Conservation (phyloP, 2,888 invertebrate species). For the Metallyticus violacea region DNA sequence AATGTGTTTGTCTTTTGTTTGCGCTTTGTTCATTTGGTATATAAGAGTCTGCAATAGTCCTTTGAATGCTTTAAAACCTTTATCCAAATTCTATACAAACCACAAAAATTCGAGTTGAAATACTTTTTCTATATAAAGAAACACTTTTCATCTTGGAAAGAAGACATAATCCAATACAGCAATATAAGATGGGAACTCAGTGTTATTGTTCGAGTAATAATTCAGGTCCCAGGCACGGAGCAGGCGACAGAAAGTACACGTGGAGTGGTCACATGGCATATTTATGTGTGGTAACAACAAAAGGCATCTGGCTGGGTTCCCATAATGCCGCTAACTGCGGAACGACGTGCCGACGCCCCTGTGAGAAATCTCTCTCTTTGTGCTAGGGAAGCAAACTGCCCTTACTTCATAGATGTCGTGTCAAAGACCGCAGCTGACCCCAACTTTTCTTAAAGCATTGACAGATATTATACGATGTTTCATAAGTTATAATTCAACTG, state of each 20-base stretch:
- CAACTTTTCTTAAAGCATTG: background rate
- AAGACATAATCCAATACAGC: too few species aligned
- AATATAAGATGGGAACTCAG: too few species aligned
- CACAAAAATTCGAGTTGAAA: too few species aligned
- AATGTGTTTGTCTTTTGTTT: too few species aligned
- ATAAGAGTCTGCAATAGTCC: too few species aligned
- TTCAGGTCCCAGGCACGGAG: too few species aligned
- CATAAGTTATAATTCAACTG: background rate
- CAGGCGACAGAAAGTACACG: background rate
- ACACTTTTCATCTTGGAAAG: too few species aligned
- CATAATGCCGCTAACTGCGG: background rate
- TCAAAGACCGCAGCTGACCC: background rate
- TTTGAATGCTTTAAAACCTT: too few species aligned
- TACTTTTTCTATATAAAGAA: too few species aligned
- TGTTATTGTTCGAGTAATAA: background rate
- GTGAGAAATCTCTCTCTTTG: too few species aligned
- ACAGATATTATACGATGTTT: background rate
- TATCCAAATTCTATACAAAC: too few species aligned
- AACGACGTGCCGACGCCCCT: background rate
- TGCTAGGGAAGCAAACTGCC: background rate
- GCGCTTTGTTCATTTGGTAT: too few species aligned
- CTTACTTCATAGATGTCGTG: background rate
- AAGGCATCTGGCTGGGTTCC: background rate
- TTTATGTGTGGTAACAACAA: background rate
- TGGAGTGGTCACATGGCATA: background rate